phyloP scores from a whole-genome alignment of 1,140 invertebrate genomes.

The Lanistes nyassanus region DNA sequence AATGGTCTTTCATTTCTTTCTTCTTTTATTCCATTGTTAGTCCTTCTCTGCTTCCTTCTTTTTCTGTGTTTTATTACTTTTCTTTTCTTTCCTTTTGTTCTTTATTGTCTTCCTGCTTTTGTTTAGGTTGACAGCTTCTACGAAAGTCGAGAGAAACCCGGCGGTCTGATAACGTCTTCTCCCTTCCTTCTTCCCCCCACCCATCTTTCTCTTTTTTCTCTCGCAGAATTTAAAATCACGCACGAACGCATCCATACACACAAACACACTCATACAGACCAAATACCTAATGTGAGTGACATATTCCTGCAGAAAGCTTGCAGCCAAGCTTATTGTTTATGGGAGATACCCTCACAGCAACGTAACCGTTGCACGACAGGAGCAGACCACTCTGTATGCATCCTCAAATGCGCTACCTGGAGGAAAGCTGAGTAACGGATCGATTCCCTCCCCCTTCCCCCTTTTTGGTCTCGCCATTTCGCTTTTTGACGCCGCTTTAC shows the following conservation, averaged over 20 bases:
- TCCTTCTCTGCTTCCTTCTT: not conserved
- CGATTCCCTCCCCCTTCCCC: not conserved
- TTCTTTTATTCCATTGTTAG: not conserved
- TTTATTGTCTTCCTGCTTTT: conserved; percentile 3
- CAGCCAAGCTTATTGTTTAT: no score
- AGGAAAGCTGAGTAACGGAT: not conserved
- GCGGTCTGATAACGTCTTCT: no score
- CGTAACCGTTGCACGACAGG: not conserved
- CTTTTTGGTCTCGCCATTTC: not conserved
- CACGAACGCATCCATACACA: no score
- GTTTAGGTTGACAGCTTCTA: not conserved
- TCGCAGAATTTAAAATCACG: no score
- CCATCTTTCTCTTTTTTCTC: no score
- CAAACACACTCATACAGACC: no score
- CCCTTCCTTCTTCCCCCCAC: no score
- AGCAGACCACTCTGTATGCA: not conserved
- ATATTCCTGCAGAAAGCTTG: no score
- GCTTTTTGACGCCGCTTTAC: no score
- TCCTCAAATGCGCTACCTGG: not conserved
- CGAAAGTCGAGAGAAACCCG: no score
- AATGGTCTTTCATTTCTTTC: not conserved
- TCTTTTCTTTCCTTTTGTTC: not conserved
- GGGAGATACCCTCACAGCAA: no score
- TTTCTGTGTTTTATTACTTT: not conserved
- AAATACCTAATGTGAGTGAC: no score